phyloP scores from a whole-genome alignment of 2,113 vertebrate genomes.

The Coracopsis vasa region DNA sequence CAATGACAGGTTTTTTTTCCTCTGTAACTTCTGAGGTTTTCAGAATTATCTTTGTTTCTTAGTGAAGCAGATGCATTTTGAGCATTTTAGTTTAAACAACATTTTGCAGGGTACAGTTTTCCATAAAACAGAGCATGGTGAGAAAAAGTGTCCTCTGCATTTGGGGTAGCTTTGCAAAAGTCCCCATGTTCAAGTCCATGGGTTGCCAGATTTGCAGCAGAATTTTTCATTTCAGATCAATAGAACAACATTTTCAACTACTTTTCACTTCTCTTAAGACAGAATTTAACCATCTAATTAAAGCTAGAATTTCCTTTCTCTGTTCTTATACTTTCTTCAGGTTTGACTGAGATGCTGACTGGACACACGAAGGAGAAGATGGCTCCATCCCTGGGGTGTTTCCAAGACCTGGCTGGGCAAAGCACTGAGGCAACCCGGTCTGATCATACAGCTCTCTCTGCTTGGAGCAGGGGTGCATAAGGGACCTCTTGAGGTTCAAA shows the following conservation, averaged over 20 bases:
- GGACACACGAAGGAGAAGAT: neutral
- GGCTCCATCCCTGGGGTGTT: neutral
- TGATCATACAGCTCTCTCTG: neutral
- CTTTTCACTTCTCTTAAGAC: neutral
- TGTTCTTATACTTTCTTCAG: neutral
- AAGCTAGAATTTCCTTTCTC: neutral
- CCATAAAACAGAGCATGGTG: neutral
- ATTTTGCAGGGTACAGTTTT: neutral
- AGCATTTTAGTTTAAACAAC: neutral
- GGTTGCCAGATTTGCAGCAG: neutral
- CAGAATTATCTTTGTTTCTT: neutral
- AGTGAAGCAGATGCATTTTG: neutral
- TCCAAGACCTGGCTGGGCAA: fast-evolving
- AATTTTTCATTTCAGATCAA: neutral
- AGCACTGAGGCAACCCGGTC: neutral
- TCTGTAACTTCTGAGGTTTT: neutral
- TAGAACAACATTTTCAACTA: neutral
- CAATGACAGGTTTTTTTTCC: neutral
- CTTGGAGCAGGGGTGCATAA: neutral
- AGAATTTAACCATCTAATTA: neutral
- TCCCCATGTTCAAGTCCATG: fast-evolving
- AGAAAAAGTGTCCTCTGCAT: neutral
- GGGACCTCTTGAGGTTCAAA: neutral
- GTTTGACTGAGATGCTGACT: neutral
- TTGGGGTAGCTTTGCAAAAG: neutral